Evolutionary conservation across 2,113 vertebrate genomes (phyloP), one percentile per base, ranked within the genome.

Genomic region (Trogon surrucura): DNA sequence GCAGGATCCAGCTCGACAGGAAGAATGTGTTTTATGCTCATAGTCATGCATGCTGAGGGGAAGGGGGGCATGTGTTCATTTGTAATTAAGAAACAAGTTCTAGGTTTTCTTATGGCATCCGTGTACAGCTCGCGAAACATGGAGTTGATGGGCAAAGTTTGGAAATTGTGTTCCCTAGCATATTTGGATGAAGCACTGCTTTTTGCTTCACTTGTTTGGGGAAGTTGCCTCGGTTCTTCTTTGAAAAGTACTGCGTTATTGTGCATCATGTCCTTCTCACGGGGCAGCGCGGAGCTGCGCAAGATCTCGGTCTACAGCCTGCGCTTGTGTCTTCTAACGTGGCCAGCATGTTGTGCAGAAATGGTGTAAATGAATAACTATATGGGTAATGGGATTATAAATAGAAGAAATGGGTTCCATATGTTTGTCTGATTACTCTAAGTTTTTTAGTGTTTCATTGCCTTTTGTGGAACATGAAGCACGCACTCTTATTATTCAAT

Each of bases 381-480:
- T 69, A 74, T 41, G 92, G 85, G 62, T 72, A 92, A 93, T 84
- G 81, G 54, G 60, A 95, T 96, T 95, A 95, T 96, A 95, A 95
- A 93, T 91, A 91, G 82, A 61, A 95, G 90, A 84, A 94, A 89
- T 92, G 45, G 87, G 66, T 96, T 93, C 94, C 94, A 78, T 91
- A 94, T 96, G 89, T 95, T 95, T 89, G 47, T 81, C 58, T 77
- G 88, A 94, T 82, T 92, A 58, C 80, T 93, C 69, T 62, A 82
- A 70, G 53, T 61, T 96, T 41, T 92, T 87, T 73, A 19, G 84
- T 58, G 47, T 89, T 93, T 69, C 2, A 5, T 84, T 79, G 88
- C 77, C 44, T 88, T 67, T 82, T 77, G 57, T 66, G 64, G 54
- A 88, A 84, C 66, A 86, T 13, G 53, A 65, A 95, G 71, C 53